Evolutionary conservation across 2,797 vertebrate genomes (phyloP).

Genomic region (Orientallactaga sibirica): DNA sequence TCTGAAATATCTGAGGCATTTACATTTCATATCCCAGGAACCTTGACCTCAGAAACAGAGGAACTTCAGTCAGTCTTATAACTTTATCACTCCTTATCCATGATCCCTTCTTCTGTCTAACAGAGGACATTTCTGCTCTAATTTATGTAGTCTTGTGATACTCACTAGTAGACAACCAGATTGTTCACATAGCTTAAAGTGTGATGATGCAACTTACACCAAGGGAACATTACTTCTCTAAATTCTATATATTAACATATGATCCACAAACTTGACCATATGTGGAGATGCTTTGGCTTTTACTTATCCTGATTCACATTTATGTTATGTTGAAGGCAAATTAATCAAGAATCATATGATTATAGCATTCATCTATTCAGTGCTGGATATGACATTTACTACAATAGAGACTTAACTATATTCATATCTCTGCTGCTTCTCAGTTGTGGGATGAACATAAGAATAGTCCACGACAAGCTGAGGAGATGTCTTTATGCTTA

Average conservation of each 20-base stretch:
- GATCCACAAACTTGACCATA: background rate
- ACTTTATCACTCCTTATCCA: background rate
- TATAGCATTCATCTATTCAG: background rate
- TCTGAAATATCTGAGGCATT: slow-evolving; percentile 13
- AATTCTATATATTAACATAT: background rate
- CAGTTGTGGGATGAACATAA: slow-evolving; percentile 1
- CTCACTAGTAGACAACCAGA: background rate
- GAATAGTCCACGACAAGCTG: background rate
- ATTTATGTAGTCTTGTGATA: background rate
- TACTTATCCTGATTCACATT: background rate
- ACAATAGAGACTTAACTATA: background rate
- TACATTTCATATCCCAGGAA: background rate
- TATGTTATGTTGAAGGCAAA: background rate
- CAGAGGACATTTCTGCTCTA: background rate
- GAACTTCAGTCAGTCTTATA: background rate
- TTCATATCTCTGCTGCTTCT: background rate
- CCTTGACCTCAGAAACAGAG: background rate
- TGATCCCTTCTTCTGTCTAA: slow-evolving; percentile 39
- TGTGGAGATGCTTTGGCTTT: slow-evolving; percentile 29
- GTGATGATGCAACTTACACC: background rate
- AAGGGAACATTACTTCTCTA: background rate
- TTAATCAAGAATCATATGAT: slow-evolving; percentile 32
- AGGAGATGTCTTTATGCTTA: too few relatives aligned
- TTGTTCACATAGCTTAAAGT: slow-evolving; percentile 2
- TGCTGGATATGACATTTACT: background rate